Conservation (phyloP, 2,113 vertebrate species). For the Desmodus rotundus region DNA sequence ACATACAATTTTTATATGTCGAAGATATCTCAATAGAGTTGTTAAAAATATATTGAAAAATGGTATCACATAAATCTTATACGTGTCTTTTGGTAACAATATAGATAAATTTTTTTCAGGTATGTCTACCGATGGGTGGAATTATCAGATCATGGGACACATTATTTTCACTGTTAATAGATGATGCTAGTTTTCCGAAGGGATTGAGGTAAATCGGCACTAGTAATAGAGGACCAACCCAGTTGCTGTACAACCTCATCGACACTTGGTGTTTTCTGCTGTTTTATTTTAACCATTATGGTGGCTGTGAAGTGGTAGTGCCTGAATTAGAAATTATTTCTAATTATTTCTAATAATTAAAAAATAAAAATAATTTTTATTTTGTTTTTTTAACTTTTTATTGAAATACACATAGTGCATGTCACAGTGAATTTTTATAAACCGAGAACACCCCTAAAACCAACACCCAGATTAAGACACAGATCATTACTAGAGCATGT, state of each 20-base stretch:
- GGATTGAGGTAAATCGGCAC: not conserved
- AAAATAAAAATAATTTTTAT: not conserved
- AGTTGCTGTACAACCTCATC: not conserved
- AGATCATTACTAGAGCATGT: not conserved
- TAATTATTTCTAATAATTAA: no score
- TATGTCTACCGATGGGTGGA: not conserved
- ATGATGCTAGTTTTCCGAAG: not conserved
- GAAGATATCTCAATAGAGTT: not conserved
- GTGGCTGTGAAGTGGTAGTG: not conserved
- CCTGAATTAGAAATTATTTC: no score
- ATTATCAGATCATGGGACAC: not conserved
- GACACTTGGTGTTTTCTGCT: not conserved
- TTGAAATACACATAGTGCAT: not conserved
- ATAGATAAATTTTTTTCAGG: not conserved
- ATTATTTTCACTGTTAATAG: not conserved
- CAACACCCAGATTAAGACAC: not conserved
- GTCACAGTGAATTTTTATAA: not conserved
- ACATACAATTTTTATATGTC: not conserved
- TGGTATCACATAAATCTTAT: not conserved
- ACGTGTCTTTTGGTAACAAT: not conserved
- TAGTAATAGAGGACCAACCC: not conserved
- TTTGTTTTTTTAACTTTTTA: slow-evolving; percentile 7
- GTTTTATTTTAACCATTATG: not conserved
- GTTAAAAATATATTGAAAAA: not conserved
- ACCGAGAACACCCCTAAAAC: not conserved